These are phyloP conservation scores for Archips xylosteana DNA, from an alignment of 2,888 invertebrate genomes.

Conservation along the genomic window DNA sequence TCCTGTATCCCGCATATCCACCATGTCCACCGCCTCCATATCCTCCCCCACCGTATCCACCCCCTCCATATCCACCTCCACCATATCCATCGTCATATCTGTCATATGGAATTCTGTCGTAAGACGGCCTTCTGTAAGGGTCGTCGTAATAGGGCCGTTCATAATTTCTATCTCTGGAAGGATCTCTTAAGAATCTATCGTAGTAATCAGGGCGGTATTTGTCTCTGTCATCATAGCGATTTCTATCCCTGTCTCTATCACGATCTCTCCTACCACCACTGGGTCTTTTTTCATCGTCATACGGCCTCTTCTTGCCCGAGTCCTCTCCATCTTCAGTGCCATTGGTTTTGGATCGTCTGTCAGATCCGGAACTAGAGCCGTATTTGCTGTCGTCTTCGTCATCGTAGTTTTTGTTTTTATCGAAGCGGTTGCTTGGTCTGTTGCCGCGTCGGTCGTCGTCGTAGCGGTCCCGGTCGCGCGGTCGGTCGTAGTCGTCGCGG, in stretches of 20 bases:
- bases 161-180: conserved; percentile 68
- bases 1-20: conserved; percentile 60
- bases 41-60: conserved; percentile 9
- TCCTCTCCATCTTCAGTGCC: conserved; percentile 69
- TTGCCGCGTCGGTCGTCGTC: conserved; percentile 57
- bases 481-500: conserved; percentile 64
- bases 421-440: conserved; percentile 70
- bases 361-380: conserved; percentile 53
- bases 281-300: conserved; percentile 63
- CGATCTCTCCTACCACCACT: conserved; percentile 59
- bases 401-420: conserved; percentile 59
- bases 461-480: conserved; percentile 59
- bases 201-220: conserved; percentile 78
- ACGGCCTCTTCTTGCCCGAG: conserved; percentile 57
- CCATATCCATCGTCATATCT: conserved; percentile 60
- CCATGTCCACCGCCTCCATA: conserved; percentile 54
- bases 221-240: conserved; percentile 56
- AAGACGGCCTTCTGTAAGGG: conserved; percentile 65
- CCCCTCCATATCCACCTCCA: conserved; percentile 41
- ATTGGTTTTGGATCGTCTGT: conserved; percentile 63
- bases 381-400: conserved; percentile 57
- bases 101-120: conserved; percentile 66
- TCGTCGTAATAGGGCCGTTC: conserved; percentile 64
- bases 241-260: conserved; percentile 56
- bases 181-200: conserved; percentile 74